Base-by-base conservation (phyloP, 2,888 invertebrate genomes). In the Sepioteuthis lessoniana region DNA sequence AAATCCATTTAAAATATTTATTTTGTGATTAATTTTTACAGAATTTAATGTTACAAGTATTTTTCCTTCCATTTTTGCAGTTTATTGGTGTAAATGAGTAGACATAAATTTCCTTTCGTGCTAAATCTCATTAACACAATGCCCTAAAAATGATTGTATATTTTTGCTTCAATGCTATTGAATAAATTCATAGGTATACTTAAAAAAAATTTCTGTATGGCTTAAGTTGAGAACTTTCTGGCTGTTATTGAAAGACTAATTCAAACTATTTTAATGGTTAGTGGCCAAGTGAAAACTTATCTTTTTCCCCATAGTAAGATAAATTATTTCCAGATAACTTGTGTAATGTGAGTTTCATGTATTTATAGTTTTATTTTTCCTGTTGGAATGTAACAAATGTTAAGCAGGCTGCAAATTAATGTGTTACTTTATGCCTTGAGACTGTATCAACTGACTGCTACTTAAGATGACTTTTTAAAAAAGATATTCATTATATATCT, bases 301-400 rank as follows among this genome's bases (percentile, higher is more conserved):
- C 21, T 55, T 55, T 55, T 55, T 42, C 42, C 31, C 16, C n/a
- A 13, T 13, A 76, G 76, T 76, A 35, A 55, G n/a, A 76, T 76
- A n/a, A 31, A 92, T 92, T 92, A 91, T 91, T 91, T 76, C n/a
- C 16, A 76, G 35, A 76, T 76, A n/a, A 76, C 19, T 35, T 76
- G 16, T 76, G n/a, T 76, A 76, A 55, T 55, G 21, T 55, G 55
- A 76, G n/a, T 76, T 35, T 76, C 8, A 28, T 76, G 35, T n/a
- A n/a, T 76, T 76, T 76, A 76, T 55, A 55, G 55, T 55, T 4
- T 55, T 55, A 28, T 55, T 55, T 76, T 76, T 76, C 60, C n/a
- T n/a, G 76, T 35, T 76, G 76, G 76, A 16, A 76, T 76, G n/a
- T 76, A 76, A 76, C 16, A 19, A 76, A 76, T 76, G 76, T 76